Conservation (phyloP, 1,140 invertebrate genomes). For the Drosophila carrolli region DNA sequence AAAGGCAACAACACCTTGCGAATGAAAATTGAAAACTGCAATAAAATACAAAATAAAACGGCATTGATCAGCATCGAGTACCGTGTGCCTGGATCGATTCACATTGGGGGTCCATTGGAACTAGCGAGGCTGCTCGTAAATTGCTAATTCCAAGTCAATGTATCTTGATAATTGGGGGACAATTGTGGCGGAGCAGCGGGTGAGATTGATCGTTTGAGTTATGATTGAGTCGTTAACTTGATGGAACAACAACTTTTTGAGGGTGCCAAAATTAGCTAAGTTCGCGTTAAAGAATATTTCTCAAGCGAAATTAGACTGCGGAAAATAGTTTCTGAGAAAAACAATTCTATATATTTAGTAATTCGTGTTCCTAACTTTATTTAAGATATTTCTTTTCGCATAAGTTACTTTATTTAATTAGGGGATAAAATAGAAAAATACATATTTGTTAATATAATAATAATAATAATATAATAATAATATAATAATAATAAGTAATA, state of each 20-base stretch:
- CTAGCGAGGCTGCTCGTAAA: conserved; percentile 46
- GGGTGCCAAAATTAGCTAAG: conserved; percentile 22
- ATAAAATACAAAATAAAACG: conserved; percentile 34
- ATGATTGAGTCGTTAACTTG: conserved; percentile 42
- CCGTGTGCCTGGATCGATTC: conserved; percentile 45
- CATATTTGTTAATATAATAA: too few relatives aligned
- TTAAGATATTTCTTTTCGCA: too few relatives aligned
- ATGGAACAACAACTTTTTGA: conserved; percentile 15
- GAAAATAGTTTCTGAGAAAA: neutral
- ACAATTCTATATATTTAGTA: neutral
- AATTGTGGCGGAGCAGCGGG: conserved; percentile 27
- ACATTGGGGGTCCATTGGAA: conserved; percentile 50
- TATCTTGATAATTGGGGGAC: conserved; percentile 3
- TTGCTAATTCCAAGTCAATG: conserved; percentile 36
- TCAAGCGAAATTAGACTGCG: neutral
- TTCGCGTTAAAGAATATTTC: neutral
- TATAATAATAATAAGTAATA: too few relatives aligned
- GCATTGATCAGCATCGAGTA: conserved; percentile 42
- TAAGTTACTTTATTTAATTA: too few relatives aligned
- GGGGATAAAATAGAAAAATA: too few relatives aligned
- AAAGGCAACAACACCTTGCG: conserved; percentile 20
- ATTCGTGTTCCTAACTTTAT: too few relatives aligned
- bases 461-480: too few relatives aligned
- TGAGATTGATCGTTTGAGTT: conserved; percentile 33
- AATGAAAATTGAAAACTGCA: conserved; percentile 42